Evolutionary conservation across 2,888 invertebrate genomes (phyloP).

Genomic region (Hyles lineata): DNA sequence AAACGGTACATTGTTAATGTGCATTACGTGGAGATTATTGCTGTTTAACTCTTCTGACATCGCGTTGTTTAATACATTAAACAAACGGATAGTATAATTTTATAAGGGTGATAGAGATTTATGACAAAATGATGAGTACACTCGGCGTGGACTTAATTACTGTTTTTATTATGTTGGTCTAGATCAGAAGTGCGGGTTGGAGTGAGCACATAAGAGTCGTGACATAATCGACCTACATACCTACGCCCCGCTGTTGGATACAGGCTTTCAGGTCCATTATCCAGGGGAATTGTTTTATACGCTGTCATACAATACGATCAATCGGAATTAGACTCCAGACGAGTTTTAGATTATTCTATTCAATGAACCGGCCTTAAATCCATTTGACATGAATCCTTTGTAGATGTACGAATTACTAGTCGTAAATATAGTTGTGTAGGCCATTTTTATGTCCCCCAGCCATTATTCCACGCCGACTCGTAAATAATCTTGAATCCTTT

Average conservation of each 20-base stretch:
- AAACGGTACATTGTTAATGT: neutral
- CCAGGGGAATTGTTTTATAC: neutral
- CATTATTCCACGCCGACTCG: neutral
- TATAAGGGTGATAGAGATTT: neutral
- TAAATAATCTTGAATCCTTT: neutral
- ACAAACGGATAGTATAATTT: neutral
- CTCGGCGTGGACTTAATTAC: neutral
- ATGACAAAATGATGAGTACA: neutral
- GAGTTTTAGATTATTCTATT: too few relatives aligned
- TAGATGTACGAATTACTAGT: neutral
- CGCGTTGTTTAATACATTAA: neutral
- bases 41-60: neutral
- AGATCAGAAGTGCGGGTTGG: neutral
- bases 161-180: neutral
- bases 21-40: conserved; percentile 10
- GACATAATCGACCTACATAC: neutral
- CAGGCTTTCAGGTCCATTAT: neutral
- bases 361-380: too few relatives aligned
- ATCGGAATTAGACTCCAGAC: neutral
- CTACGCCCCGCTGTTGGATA: neutral
- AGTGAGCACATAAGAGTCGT: neutral
- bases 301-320: neutral
- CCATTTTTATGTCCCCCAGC: neutral
- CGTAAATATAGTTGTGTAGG: neutral
- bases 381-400: too few relatives aligned